Conservation (phyloP, 2,888 invertebrate species). For the Stenoptilia bipunctidactyla region DNA sequence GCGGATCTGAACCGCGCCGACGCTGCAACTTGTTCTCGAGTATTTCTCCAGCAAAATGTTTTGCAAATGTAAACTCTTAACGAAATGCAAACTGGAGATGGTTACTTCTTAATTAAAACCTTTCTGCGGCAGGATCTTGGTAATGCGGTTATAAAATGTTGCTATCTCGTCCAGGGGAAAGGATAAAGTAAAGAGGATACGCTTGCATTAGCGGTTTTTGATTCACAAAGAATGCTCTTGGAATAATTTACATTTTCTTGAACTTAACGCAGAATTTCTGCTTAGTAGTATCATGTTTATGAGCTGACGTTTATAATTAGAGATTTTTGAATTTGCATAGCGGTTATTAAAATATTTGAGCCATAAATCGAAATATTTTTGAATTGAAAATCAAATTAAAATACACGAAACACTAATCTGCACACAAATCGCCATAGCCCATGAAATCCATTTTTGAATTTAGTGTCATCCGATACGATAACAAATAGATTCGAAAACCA, state of each 20-base stretch:
- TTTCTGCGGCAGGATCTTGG: background rate
- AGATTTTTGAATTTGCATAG: too few relatives aligned
- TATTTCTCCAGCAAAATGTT: background rate
- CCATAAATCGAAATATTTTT: too few relatives aligned
- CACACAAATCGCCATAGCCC: too few relatives aligned
- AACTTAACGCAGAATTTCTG: background rate
- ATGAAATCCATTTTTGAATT: too few relatives aligned
- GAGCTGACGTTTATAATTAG: too few relatives aligned
- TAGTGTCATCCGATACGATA: too few relatives aligned
- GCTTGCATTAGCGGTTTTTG: background rate
- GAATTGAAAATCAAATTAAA: too few relatives aligned
- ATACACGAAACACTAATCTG: too few relatives aligned
- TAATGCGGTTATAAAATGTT: background rate
- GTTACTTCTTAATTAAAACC: slow-evolving; percentile 1
- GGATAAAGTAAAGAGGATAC: slow-evolving; percentile 1
- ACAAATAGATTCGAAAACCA: too few relatives aligned
- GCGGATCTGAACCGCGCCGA: background rate
- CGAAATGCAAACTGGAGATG: background rate
- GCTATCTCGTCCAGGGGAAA: background rate
- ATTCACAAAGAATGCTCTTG: background rate
- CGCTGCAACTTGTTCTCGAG: background rate
- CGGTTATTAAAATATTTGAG: too few relatives aligned
- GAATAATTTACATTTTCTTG: background rate
- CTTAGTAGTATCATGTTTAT: too few relatives aligned
- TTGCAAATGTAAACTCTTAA: slow-evolving; percentile 1